Conservation (phyloP, 2,113 vertebrate genomes). For the Tachycineta bicolor region DNA sequence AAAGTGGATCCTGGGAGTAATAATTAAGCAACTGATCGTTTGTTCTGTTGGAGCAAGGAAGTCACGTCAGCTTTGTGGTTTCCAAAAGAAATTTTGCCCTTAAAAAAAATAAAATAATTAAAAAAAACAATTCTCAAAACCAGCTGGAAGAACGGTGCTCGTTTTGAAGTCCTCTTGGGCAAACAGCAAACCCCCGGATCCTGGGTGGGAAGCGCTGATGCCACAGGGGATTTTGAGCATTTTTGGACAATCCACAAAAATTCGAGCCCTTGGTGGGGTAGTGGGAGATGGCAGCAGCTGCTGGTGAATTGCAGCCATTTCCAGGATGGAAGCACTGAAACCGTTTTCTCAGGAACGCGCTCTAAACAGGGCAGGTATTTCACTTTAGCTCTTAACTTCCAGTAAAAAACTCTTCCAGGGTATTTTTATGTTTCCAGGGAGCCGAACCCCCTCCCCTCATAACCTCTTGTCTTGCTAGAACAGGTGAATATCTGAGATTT, state of each 20-base stretch:
- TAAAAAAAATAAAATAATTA: neutral
- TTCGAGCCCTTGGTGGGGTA: neutral
- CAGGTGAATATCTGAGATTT: neutral
- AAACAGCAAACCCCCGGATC: neutral
- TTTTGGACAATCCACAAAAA: neutral
- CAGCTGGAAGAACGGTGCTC: neutral
- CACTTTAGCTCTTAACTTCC: neutral
- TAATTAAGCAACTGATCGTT: neutral
- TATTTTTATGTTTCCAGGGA: neutral
- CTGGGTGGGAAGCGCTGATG: neutral
- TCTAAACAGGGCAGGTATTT: neutral
- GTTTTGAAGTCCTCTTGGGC: neutral
- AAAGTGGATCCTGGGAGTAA: neutral
- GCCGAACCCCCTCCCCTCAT: neutral
- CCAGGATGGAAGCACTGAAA: slow-evolving; percentile 20
- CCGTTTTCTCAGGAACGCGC: neutral
- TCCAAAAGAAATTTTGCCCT: neutral
- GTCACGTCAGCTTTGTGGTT: neutral
- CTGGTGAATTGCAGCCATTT: neutral
- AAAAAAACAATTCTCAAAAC: neutral
- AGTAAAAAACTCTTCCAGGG: neutral
- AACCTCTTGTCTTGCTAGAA: neutral
- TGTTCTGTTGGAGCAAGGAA: neutral
- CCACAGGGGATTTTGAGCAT: neutral
- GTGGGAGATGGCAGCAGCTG: slow-evolving; percentile 9